Evolutionary conservation across 2,888 invertebrate species (phyloP), one percentile per base, ranked within the genome.

Genomic region (Parthenolecanium corni): DNA sequence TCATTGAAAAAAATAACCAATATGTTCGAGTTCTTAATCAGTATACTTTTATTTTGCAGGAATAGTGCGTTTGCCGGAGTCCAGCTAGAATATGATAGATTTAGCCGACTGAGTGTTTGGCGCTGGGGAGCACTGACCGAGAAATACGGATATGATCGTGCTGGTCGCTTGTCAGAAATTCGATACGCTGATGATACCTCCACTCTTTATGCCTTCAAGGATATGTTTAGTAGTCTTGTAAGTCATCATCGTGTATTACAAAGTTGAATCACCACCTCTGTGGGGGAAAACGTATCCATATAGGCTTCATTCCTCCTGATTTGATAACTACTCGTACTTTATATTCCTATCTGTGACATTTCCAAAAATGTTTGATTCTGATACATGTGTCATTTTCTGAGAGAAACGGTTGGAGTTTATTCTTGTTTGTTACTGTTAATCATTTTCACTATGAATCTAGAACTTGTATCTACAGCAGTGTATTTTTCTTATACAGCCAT

Each of bases 101-200:
- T 90, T 71, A 92, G 93, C 66, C 80, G 92, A 68, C 74, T 94
- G 52, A 86, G 86, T 2, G 85, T 85, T 68, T 94, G 94, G 93
- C 86, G 85, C 69, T 93, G 94, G 87, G 94, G 93, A 23, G 87
- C 90, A 66, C 78, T 94, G 5, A 86, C 85, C 70, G 93, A 94
- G 76, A 86, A 84, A 1, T 92, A 93, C 69, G 86, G 86, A 1
- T 95, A 93, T 69, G 93, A 94, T 71, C 79, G 90, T 70, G 87
- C 89, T 62, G 94, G 94, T 9, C 80, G 93, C 68, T 75, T 96
- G 18, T 86, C 85, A 68, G 92, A 93, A 74, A 91, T 92, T 65
- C 86, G 87, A 69, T 90, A 92, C 71, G 88, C 89, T 3, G 93
- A 93, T 73, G 89, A 89, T 1, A 89, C 91, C 0, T 88, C 90